Percentiles rank a stretch among this genome's conserved stretches.
phyloP scores from a whole-genome alignment of 2,113 vertebrate species.

The Plecotus auritus region DNA sequence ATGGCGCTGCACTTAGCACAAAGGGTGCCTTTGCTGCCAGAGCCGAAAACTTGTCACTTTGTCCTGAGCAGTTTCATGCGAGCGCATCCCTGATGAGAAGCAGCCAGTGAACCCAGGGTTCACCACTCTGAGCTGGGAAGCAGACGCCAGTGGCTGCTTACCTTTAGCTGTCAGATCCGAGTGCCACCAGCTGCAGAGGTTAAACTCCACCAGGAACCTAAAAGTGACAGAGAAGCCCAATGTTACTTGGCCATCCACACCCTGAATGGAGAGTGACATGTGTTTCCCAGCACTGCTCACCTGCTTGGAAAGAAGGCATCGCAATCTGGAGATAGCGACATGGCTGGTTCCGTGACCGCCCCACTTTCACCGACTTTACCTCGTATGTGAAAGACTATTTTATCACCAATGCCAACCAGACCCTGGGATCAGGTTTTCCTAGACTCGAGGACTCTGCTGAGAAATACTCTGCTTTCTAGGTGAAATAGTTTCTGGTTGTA shows the following conservation, averaged over 20 bases:
- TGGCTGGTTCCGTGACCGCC: background rate
- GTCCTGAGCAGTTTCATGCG: background rate
- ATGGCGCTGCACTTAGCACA: background rate
- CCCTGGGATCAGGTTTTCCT: background rate
- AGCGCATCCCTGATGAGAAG: background rate
- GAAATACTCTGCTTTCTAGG: background rate
- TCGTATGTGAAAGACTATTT: background rate
- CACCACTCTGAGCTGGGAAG: background rate
- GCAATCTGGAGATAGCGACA: background rate
- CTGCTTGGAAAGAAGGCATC: conserved; percentile 35
- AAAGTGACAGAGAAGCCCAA: conserved; percentile 62
- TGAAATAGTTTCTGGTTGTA: background rate
- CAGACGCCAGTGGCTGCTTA: conserved; percentile 71
- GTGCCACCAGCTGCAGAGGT: conserved; percentile 98
- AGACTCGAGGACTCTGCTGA: background rate
- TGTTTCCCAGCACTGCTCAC: background rate
- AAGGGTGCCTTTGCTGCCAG: background rate
- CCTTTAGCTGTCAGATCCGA: conserved; percentile 93
- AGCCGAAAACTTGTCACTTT: background rate
- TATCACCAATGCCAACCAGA: background rate
- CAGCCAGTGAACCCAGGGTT: background rate
- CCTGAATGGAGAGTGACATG: background rate
- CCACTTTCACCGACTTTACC: background rate
- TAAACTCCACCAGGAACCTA: conserved; percentile 98
- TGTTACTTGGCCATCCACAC: conserved; percentile 45